Base-by-base conservation (phyloP, 1,140 invertebrate genomes). In the Microplitis mediator region DNA sequence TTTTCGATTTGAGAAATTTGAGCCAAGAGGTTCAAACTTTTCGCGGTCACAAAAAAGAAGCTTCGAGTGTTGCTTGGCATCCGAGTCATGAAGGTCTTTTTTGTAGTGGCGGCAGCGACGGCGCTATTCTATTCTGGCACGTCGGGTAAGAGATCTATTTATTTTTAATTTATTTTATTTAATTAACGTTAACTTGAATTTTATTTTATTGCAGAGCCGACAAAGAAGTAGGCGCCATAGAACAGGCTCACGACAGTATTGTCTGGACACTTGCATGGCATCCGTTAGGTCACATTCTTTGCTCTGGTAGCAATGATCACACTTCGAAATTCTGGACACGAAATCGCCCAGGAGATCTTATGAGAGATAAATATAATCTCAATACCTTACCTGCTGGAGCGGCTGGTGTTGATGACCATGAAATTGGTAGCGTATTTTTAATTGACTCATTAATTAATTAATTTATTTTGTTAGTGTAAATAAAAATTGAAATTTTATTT, bases 221-320 rank as follows among this genome's bases (percentile, higher is more conserved):
- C 80, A 98, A 99, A 87, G 98, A 99, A 90, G 95, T 99, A 35
- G 98, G 98, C 4, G 93, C 94, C 32, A 98, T 99, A 80, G 98
- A 99, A 87, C 94, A 97, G 81, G 98, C 98, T 32, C 98, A 99
- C 86, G 98, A 99, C 85, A 98, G 96, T 79, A 99, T 99, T 82
- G 97, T 99, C 1, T 99, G 98, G 98, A 96, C 96, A 13, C 88
- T 99, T 75, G 95, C 97, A 23, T 99, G 98, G 98, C 98, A 99
- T 90, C 98, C 98, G 1, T 85, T 99, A 4, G 98, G 98, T 4
- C 98, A 99, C 84, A 99, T 99, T 77, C 87, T 99, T 3, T 98
- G 97, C 80, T 98, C 97, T 3, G 97, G 98, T 4, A 98, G 97
- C 31, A 99, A 99, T 88, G 98, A 99, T 88, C 97, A 99, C 79